phyloP scores from a whole-genome alignment of 2,113 vertebrate species.

The Aptenodytes forsteri region DNA sequence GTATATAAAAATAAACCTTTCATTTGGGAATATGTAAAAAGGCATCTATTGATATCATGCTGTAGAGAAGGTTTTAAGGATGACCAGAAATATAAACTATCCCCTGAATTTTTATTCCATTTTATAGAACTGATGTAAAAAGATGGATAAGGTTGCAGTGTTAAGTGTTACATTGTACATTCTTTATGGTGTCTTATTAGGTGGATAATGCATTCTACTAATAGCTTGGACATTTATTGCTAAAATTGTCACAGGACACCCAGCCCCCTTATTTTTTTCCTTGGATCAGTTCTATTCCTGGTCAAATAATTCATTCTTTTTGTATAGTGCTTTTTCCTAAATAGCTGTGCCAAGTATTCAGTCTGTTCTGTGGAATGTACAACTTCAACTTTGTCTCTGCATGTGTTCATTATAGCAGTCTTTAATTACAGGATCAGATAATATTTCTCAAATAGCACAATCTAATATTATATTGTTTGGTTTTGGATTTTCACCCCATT shows the following conservation, averaged over 20 bases:
- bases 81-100: background rate
- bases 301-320: background rate
- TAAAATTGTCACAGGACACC: background rate
- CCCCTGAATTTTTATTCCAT: background rate
- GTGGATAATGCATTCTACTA: background rate
- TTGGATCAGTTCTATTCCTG: background rate
- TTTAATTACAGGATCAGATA: background rate
- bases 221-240: background rate
- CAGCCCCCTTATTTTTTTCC: background rate
- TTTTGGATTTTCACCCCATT: background rate
- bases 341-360: background rate
- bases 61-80: background rate
- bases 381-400: background rate
- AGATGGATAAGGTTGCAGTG: background rate
- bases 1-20: background rate
- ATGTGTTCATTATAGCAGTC: background rate
- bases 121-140: background rate
- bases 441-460: background rate
- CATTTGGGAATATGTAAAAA: constrained; percentile 53
- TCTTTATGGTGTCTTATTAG: background rate
- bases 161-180: background rate
- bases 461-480: background rate
- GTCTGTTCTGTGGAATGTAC: background rate
- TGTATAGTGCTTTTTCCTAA: background rate
- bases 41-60: background rate